Percentiles rank a stretch among this genome's conserved stretches.
These are phyloP conservation scores for Drosophila anomalipes DNA, from an alignment of 2,888 invertebrate genomes.

Conservation along the genomic window DNA sequence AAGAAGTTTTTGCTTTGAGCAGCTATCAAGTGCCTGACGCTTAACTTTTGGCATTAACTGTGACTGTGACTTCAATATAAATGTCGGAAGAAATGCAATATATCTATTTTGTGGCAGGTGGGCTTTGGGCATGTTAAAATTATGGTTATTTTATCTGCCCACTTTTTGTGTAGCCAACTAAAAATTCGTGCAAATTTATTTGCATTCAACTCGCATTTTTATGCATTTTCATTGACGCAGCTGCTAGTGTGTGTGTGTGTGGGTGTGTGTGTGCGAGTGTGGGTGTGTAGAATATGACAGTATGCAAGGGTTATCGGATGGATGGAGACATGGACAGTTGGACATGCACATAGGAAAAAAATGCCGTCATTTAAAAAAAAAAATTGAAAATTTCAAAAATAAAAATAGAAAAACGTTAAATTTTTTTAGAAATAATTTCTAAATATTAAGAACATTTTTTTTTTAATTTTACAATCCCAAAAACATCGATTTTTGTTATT, in stretches of 20 bases:
- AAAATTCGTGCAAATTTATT: constrained; percentile 31
- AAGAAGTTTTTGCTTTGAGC: constrained; percentile 35
- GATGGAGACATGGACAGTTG: constrained; percentile 10
- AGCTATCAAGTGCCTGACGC: constrained; percentile 24
- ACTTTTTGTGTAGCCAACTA: constrained; percentile 29
- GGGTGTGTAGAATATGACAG: constrained; percentile 10
- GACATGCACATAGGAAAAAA: not conserved
- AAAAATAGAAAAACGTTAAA: fast-evolving
- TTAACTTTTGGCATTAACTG: constrained; percentile 44
- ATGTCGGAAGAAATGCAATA: not conserved
- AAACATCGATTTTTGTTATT: not conserved
- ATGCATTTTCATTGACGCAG: constrained; percentile 1
- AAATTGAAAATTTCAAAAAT: not conserved
- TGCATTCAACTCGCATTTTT: constrained; percentile 18
- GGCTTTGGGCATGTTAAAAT: not conserved
- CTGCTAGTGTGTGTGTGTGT: not conserved
- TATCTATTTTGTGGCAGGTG: constrained; percentile 12
- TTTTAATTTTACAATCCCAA: not conserved
- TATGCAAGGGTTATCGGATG: constrained; percentile 1
- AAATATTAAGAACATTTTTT: not conserved
- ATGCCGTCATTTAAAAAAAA: not conserved
- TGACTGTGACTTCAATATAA: constrained; percentile 15
- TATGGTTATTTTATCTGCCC: constrained; percentile 7
- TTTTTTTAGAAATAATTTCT: not conserved
- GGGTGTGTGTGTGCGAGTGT: not conserved